Percentiles rank a stretch among this genome's conserved stretches.
These are phyloP conservation scores for Botia almorhae DNA, from an alignment of 2,797 vertebrate genomes.

Conservation along the genomic window DNA sequence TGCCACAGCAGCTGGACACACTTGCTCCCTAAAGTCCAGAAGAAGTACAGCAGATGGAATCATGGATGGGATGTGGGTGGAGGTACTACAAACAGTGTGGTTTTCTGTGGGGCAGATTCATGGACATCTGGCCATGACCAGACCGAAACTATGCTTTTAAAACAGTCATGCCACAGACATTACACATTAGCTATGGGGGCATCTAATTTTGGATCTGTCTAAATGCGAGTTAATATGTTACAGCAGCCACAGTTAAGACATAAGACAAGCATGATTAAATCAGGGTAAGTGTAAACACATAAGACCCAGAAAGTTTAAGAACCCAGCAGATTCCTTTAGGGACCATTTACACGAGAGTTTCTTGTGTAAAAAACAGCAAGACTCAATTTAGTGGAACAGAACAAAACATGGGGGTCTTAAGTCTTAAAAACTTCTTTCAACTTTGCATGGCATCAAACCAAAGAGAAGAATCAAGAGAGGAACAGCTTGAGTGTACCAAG, in stretches of 20 bases:
- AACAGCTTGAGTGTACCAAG: background rate
- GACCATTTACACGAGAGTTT: background rate
- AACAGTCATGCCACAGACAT: background rate
- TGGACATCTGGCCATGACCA: slow-evolving; percentile 12
- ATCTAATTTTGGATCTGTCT: background rate
- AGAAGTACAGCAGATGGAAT: slow-evolving; percentile 35
- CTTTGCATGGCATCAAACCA: background rate
- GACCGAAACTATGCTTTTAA: background rate
- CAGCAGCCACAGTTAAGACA: slow-evolving; percentile 6
- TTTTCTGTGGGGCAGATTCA: slow-evolving; percentile 16
- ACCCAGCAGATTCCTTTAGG: background rate
- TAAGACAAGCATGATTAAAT: background rate
- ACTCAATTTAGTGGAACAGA: background rate
- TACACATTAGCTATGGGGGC: background rate
- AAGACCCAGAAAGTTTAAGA: background rate
- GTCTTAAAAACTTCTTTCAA: background rate
- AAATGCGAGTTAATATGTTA: background rate
- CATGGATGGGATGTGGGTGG: slow-evolving; percentile 26
- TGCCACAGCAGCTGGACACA: slow-evolving; percentile 45
- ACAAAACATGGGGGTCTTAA: background rate
- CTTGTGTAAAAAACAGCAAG: slow-evolving; percentile 2
- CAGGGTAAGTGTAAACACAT: background rate
- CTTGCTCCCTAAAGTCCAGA: slow-evolving; percentile 24
- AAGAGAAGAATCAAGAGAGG: background rate
- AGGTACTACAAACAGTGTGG: slow-evolving; percentile 32